Percentiles rank a stretch among this genome's conserved stretches.
phyloP scores from a whole-genome alignment of 2,888 invertebrate species.

The Rhimphoctona megacephalus region DNA sequence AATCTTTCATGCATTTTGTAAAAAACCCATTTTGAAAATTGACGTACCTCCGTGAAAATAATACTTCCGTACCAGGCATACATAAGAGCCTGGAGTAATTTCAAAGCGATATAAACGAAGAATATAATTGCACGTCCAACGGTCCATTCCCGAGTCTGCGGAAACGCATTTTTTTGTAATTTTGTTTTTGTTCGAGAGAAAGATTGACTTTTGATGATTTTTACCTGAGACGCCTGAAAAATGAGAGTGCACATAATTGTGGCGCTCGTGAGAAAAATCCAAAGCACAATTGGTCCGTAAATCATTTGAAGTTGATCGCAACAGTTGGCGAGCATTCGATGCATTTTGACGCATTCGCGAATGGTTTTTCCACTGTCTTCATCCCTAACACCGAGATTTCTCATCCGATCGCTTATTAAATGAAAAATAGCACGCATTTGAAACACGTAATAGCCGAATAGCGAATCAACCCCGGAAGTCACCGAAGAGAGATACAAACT shows the following conservation, averaged over 20 bases:
- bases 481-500: conserved; percentile 57
- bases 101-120: conserved; percentile 58
- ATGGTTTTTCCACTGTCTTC: conserved; percentile 3
- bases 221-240: conserved; percentile 66
- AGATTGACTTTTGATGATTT: not conserved
- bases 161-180: not conserved
- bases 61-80: conserved; percentile 69
- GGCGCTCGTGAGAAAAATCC: conserved; percentile 62
- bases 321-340: conserved; percentile 53
- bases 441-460: conserved; percentile 68
- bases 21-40: not conserved
- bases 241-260: conserved; percentile 67
- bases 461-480: conserved; percentile 66
- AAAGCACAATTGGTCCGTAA: conserved; percentile 64
- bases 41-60: conserved; percentile 62
- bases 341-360: conserved; percentile 54
- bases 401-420: conserved; percentile 55
- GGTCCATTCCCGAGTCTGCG: conserved; percentile 56
- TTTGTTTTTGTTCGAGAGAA: not conserved
- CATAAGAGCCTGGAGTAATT: conserved; percentile 66
- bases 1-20: not conserved
- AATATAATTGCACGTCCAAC: conserved; percentile 56
- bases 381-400: conserved; percentile 34
- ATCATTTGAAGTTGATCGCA: conserved; percentile 59
- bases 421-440: conserved; percentile 63